Evolutionary conservation across 2,113 vertebrate genomes (phyloP).

Genomic region (Mohoua ochrocephala): DNA sequence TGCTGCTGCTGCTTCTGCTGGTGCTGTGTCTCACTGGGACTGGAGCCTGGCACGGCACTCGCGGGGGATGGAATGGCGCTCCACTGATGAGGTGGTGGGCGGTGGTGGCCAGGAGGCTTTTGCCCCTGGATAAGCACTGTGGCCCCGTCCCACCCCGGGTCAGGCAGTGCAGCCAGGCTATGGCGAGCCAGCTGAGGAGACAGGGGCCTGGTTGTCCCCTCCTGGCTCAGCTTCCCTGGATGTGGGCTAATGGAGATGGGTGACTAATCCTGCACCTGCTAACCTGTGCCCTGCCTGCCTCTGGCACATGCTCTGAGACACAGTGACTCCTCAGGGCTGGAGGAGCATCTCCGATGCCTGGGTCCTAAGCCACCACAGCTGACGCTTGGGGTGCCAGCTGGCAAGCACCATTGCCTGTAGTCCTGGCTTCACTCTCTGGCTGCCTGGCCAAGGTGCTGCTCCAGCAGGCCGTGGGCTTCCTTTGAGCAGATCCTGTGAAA

Average conservation of each 20-base stretch:
- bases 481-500: neutral
- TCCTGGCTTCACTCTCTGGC: neutral
- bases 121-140: neutral
- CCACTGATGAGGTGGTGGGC: neutral
- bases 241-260: neutral
- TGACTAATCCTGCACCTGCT: neutral
- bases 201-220: neutral
- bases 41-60: neutral
- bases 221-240: neutral
- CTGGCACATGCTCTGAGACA: rapidly evolving
- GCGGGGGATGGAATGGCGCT: neutral
- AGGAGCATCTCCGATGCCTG: neutral
- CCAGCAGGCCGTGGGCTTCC: neutral
- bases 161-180: neutral
- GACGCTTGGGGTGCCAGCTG: neutral
- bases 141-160: rapidly evolving
- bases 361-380: neutral
- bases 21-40: neutral
- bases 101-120: neutral
- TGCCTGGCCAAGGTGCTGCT: neutral
- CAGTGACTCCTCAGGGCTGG: rapidly evolving
- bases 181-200: neutral
- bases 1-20: slow-evolving; percentile 36
- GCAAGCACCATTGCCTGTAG: neutral
- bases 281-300: neutral